phyloP scores from a whole-genome alignment of 2,888 invertebrate genomes.

The Pollenia angustigena region DNA sequence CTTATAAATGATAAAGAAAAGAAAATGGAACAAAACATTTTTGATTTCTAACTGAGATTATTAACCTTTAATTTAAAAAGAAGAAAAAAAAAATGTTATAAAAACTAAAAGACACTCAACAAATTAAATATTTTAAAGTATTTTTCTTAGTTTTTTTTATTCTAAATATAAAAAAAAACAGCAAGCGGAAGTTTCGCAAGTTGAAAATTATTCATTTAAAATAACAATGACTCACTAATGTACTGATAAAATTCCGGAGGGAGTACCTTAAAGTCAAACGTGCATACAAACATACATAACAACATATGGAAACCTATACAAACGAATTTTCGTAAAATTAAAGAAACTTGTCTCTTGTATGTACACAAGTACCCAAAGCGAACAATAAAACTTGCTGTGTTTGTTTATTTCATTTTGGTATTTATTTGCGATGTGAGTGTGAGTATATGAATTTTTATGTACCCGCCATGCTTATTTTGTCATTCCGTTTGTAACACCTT shows the following conservation, averaged over 20 bases:
- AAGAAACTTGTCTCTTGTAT: not conserved
- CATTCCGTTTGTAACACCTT: too few relatives aligned
- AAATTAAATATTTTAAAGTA: not conserved
- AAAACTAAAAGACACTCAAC: not conserved
- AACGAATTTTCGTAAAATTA: not conserved
- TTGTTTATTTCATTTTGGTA: not conserved
- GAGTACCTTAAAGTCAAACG: not conserved
- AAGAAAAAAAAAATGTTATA: too few relatives aligned
- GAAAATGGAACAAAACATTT: too few relatives aligned
- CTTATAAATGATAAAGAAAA: too few relatives aligned
- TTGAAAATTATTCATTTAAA: conserved; percentile 38
- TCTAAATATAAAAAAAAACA: not conserved
- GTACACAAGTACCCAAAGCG: not conserved
- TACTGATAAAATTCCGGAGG: conserved; percentile 8
- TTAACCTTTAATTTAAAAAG: too few relatives aligned
- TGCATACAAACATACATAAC: not conserved
- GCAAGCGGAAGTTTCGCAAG: conserved; percentile 54
- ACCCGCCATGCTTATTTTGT: too few relatives aligned
- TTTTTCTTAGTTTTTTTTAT: not conserved
- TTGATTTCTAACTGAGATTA: too few relatives aligned
- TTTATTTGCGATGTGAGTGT: too few relatives aligned
- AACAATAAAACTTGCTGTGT: not conserved
- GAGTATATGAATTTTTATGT: too few relatives aligned
- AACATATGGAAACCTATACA: not conserved
- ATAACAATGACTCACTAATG: conserved; percentile 27